A percentile compares a stretch with the other conserved stretches of the same genome.
Evolutionary conservation across 2,888 invertebrate genomes (phyloP).

Genomic region (Sphaerophoria taeniata): DNA sequence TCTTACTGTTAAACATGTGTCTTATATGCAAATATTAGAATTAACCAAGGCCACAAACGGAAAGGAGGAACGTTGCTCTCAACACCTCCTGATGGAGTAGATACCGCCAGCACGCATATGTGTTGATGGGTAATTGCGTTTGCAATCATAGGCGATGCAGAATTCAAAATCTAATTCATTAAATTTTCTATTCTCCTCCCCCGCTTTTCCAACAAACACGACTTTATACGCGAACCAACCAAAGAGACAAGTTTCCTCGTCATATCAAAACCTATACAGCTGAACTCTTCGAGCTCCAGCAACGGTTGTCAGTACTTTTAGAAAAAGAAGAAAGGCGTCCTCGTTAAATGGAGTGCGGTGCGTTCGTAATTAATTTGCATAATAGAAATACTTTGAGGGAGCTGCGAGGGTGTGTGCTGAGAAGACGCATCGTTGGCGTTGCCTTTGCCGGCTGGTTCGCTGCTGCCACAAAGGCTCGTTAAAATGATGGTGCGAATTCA

Average conservation of each 20-base stretch:
- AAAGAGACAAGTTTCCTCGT: conserved; percentile 54
- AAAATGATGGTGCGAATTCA: conserved; percentile 40
- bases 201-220: neutral
- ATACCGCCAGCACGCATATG: neutral
- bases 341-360: conserved; percentile 49
- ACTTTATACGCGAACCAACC: conserved; percentile 31
- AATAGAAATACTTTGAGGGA: conserved; percentile 53
- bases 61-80: conserved; percentile 38
- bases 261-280: conserved; percentile 12
- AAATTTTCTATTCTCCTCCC: conserved; percentile 55
- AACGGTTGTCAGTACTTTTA: neutral
- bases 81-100: conserved; percentile 52
- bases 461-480: conserved; percentile 41
- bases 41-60: conserved; percentile 53
- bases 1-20: no score
- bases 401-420: neutral
- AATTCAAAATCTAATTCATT: conserved; percentile 66
- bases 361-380: conserved; percentile 73
- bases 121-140: conserved; percentile 57
- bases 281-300: neutral
- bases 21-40: conserved; percentile 52
- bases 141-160: conserved; percentile 49
- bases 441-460: no score
- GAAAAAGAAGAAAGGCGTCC: conserved; percentile 61
- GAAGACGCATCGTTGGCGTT: neutral